Base-by-base conservation (phyloP, 2,888 invertebrate species). In the Philonicus albiceps region DNA sequence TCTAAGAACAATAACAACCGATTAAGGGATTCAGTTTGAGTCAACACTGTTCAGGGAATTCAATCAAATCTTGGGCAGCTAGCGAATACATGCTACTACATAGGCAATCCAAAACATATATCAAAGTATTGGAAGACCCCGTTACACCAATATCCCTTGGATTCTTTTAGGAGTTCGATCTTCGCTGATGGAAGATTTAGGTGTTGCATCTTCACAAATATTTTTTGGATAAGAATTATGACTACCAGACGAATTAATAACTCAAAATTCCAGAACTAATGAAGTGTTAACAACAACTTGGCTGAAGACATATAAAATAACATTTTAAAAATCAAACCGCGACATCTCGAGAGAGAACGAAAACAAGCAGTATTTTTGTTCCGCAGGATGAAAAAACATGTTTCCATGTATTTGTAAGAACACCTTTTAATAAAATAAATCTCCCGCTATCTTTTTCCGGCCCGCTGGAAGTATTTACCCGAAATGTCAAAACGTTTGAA, bases 111-210 rank as follows among this genome's bases (percentile, higher is more conserved):
- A 40, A 74, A 74, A 22, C 74, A 1, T 22, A 43, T 0, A 81
- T 84, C 64, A 72, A 49, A 40, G 72, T 74, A 7, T 22, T 13
- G 22, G 72, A 83, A 43, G 40, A 73, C 27, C 73, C 72, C n/a
- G 72, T 37, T 78, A 43, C 31, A 34, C 40, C 13, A 1, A 7
- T 30, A 72, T 74, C 74, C 53, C 85, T 11, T 75, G 75, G n/a
- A 74, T 85, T 31, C 53, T 53, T n/a, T 31, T 85, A n/a, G 85
- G 85, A 19, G 30, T 85, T 0, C 16, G 85, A 13, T 85, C 85
- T 31, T 49, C 74, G 3, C 8, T 85, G n/a, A 43, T 85, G 31
- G 53, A 85, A 31, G 85, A 74, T n/a, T 19, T 19, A n/a, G 19
- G 53, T 53, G n/a, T n/a, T n/a, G n/a, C n/a, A n/a, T n/a, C n/a